These are phyloP conservation scores for Stenodema calcarata DNA, from an alignment of 2,888 invertebrate genomes.

Conservation along the genomic window DNA sequence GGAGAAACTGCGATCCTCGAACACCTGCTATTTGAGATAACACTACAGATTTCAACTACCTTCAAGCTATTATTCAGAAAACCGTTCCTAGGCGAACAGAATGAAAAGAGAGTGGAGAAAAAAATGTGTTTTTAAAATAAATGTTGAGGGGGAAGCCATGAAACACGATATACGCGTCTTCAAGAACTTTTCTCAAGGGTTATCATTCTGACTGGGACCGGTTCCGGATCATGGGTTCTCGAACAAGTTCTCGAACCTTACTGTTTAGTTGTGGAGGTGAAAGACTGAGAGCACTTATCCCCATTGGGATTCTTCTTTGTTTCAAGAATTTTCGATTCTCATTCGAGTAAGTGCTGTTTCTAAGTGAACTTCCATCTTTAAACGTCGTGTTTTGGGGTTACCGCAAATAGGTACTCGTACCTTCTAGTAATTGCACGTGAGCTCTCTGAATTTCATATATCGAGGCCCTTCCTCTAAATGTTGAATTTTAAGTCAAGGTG, in stretches of 20 bases:
- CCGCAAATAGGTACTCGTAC: too few species aligned
- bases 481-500: too few species aligned
- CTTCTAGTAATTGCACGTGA: too few species aligned
- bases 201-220: background rate
- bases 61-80: background rate
- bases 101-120: background rate
- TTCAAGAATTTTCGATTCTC: background rate
- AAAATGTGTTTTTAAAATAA: background rate
- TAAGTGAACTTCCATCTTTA: background rate
- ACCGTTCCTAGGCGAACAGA: background rate
- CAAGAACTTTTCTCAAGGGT: background rate
- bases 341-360: background rate
- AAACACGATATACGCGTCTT: background rate
- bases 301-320: background rate
- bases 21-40: too few species aligned
- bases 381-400: background rate
- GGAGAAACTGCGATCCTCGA: too few species aligned
- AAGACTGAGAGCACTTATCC: background rate
- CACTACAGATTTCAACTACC: too few species aligned
- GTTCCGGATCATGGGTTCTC: background rate
- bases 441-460: too few species aligned
- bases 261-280: background rate
- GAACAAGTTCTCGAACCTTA: background rate
- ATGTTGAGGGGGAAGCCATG: background rate
- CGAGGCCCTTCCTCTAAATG: too few species aligned